Evolutionary conservation across 2,113 vertebrate genomes (phyloP).

Genomic region (Colinus virginianus): DNA sequence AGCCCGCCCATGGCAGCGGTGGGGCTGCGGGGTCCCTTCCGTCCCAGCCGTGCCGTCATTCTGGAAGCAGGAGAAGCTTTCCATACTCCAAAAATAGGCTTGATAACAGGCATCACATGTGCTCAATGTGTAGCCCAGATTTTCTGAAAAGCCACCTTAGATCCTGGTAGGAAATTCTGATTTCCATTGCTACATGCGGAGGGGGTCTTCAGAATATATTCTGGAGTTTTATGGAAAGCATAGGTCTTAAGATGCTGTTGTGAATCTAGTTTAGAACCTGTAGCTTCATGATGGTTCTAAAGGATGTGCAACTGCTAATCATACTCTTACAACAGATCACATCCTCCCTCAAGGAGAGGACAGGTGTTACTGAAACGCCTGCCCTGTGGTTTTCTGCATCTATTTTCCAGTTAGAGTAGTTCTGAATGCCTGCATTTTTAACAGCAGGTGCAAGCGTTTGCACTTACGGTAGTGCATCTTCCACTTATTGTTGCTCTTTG

Average conservation of each 20-base stretch:
- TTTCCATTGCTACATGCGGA: too few species aligned
- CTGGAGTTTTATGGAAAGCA: neutral
- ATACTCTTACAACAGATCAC: neutral
- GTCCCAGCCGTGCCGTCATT: neutral
- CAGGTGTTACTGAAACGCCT: neutral
- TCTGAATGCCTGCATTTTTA: neutral
- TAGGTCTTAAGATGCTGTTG: neutral
- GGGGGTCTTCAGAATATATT: neutral
- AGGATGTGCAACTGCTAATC: neutral
- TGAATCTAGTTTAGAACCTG: neutral
- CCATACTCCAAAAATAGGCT: fast-evolving
- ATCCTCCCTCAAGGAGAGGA: neutral
- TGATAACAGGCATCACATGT: fast-evolving
- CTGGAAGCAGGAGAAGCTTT: fast-evolving
- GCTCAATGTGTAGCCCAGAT: neutral
- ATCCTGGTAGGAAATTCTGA: fast-evolving
- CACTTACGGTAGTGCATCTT: too few species aligned
- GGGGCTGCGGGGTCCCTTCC: too few species aligned
- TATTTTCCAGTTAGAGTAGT: neutral
- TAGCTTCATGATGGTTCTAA: neutral
- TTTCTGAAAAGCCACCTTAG: neutral
- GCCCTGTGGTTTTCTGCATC: neutral
- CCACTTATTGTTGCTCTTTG: neutral
- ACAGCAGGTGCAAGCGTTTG: neutral
- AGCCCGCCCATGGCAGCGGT: neutral